Percentiles rank a stretch among this genome's conserved stretches.
phyloP scores from a whole-genome alignment of 2,888 invertebrate genomes.

The Lithodes maja region DNA sequence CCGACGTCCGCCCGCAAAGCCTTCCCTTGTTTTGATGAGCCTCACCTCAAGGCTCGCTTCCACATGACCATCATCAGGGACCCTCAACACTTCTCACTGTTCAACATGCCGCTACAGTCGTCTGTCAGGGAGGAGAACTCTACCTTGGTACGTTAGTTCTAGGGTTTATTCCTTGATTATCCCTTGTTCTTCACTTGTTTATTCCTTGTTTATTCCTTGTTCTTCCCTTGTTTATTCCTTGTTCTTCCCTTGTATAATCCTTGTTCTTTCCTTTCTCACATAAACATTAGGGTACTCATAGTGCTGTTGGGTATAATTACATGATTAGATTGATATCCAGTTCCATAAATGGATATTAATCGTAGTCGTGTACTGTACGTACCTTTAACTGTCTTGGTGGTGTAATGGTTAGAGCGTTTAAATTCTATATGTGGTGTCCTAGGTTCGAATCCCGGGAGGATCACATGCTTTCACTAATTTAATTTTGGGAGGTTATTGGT shows the following conservation, averaged over 20 bases:
- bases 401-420: too few relatives aligned
- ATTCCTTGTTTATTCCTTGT: background rate
- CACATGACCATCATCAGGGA: conserved; percentile 80
- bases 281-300: background rate
- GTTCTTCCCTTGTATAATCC: background rate
- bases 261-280: background rate
- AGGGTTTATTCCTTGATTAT: background rate
- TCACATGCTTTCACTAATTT: too few relatives aligned
- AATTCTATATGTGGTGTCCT: too few relatives aligned
- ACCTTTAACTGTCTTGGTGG: too few relatives aligned
- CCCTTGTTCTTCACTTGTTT: background rate
- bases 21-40: conserved; percentile 90
- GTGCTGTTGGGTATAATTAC: too few relatives aligned
- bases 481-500: too few relatives aligned
- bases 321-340: too few relatives aligned
- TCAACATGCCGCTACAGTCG: conserved; percentile 64
- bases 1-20: conserved; percentile 86
- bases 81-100: conserved; percentile 67
- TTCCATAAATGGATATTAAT: too few relatives aligned
- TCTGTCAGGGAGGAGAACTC: conserved; percentile 37
- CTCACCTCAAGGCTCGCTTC: conserved; percentile 87
- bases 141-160: conserved; percentile 45
- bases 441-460: too few relatives aligned
- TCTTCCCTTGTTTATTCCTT: background rate
- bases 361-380: too few relatives aligned